Evolutionary conservation across 2,888 invertebrate species (phyloP).

Genomic region (Clusia tigrina): DNA sequence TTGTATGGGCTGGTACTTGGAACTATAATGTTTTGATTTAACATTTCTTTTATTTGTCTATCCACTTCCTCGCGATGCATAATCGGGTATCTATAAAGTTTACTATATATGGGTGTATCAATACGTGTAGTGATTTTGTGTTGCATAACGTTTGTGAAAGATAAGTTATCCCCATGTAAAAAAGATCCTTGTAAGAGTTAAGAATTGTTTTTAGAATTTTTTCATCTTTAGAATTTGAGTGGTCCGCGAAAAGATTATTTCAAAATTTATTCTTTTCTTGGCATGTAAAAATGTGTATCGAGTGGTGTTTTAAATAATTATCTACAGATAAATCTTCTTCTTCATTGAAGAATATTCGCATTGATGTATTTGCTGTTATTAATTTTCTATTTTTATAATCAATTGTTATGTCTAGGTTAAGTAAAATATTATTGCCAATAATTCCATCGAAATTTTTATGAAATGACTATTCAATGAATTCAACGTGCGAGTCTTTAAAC

Average conservation of each 20-base stretch:
- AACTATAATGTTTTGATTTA: conserved; percentile 37
- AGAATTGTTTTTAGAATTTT: background rate
- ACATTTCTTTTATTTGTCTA: conserved; percentile 31
- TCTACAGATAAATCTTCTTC: background rate
- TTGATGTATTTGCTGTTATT: background rate
- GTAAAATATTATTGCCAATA: conserved; percentile 4
- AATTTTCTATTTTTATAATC: conserved; percentile 3
- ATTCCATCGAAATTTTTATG: conserved; percentile 4
- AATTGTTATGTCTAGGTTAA: background rate
- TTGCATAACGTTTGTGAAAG: conserved; percentile 12
- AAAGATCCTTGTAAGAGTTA: background rate
- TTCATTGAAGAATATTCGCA: conserved; percentile 9
- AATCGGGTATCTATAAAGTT: conserved; percentile 30
- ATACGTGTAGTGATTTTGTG: conserved; percentile 20
- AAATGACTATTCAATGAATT: background rate
- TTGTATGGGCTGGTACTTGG: conserved; percentile 38
- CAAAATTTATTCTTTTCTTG: background rate
- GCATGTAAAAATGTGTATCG: background rate
- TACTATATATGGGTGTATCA: conserved; percentile 25
- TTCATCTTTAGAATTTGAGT: background rate
- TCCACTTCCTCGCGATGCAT: conserved; percentile 30
- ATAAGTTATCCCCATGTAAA: conserved; percentile 12
- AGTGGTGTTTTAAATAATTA: background rate
- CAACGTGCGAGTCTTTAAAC: background rate
- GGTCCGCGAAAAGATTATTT: background rate